These are phyloP conservation scores for Chiloscyllium punctatum DNA, from an alignment of 2,797 vertebrate species.

Conservation along the genomic window DNA sequence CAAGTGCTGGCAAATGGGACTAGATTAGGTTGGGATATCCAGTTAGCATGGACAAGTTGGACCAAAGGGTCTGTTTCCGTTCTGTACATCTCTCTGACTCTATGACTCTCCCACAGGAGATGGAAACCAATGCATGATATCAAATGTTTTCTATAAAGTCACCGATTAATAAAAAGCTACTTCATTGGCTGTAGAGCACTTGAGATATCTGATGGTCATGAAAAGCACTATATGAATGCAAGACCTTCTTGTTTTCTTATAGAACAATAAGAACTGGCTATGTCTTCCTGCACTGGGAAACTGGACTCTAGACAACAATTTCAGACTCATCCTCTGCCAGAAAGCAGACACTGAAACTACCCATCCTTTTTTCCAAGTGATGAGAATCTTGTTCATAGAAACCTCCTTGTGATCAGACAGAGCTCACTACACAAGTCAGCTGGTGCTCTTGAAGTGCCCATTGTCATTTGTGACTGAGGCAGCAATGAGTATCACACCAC, in stretches of 20 bases:
- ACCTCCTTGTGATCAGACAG: not conserved
- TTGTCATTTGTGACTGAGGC: not conserved
- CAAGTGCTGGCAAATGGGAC: too few relatives aligned
- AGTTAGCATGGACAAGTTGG: too few relatives aligned
- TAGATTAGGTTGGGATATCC: too few relatives aligned
- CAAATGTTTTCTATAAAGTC: not conserved
- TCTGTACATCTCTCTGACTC: too few relatives aligned
- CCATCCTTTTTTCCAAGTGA: not conserved
- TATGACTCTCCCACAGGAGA: not conserved
- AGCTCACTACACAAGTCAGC: not conserved
- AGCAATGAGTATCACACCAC: not conserved
- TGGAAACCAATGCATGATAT: not conserved
- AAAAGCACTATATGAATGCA: too few relatives aligned
- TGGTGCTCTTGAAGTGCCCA: not conserved
- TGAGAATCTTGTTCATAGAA: not conserved
- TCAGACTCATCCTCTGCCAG: not conserved
- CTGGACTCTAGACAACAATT: not conserved
- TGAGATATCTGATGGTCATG: too few relatives aligned
- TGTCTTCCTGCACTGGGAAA: not conserved
- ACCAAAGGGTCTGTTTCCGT: too few relatives aligned
- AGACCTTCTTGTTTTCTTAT: too few relatives aligned
- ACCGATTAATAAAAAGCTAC: too few relatives aligned
- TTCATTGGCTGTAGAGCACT: too few relatives aligned
- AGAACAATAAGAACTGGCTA: not conserved
- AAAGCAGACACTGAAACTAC: not conserved